phyloP scores from a whole-genome alignment of 1,140 invertebrate genomes.

The Drosophila tani region DNA sequence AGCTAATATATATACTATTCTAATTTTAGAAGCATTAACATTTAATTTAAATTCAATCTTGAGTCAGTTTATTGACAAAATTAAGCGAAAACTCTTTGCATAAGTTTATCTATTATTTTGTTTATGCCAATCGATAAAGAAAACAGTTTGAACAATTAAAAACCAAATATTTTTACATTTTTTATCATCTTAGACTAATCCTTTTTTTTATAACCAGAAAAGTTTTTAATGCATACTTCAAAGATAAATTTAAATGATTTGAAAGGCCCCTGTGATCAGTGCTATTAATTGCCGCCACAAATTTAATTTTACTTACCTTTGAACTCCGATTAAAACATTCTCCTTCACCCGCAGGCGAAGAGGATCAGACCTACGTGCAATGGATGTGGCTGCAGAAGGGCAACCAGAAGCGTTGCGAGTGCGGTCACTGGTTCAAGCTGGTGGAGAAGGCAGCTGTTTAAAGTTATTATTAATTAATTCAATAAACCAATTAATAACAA shows the following conservation, averaged over 20 bases:
- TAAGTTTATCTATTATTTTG: neutral
- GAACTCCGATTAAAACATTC: neutral
- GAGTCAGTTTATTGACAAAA: neutral
- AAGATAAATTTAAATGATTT: neutral
- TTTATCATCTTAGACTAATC: neutral
- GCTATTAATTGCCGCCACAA: neutral
- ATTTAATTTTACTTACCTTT: neutral
- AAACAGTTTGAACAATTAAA: neutral
- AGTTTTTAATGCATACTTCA: too few species aligned
- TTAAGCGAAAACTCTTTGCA: neutral
- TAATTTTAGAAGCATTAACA: neutral
- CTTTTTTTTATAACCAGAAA: too few species aligned
- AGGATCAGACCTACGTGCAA: slow-evolving; percentile 93
- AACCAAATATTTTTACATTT: neutral
- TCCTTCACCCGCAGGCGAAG: slow-evolving; percentile 87
- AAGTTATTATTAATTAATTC: slow-evolving; percentile 85
- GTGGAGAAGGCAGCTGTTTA: slow-evolving; percentile 90
- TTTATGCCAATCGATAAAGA: neutral
- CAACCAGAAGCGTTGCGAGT: slow-evolving; percentile 95
- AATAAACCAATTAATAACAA: slow-evolving; percentile 81
- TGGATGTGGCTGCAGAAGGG: slow-evolving; percentile 98
- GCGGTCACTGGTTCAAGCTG: slow-evolving; percentile 98
- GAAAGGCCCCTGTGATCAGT: neutral
- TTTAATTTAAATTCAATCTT: neutral
- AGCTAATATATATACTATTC: neutral